Evolutionary conservation across 2,113 vertebrate species (phyloP).

Genomic region (Zosterops hypoxanthus): DNA sequence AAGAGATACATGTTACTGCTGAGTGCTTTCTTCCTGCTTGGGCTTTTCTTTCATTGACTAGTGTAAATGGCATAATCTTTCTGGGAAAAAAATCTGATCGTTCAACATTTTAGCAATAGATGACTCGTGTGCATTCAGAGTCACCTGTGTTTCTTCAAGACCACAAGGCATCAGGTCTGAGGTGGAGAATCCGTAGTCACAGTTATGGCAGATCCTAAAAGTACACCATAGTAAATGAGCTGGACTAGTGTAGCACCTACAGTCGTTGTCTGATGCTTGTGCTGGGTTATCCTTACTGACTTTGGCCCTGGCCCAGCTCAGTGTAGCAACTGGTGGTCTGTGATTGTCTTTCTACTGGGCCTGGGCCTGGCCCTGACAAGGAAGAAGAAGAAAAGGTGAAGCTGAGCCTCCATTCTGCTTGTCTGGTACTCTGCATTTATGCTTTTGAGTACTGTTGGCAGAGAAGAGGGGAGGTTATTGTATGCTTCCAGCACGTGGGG

Average conservation of each 20-base stretch:
- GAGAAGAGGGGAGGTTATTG: neutral
- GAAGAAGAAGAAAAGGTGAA: neutral
- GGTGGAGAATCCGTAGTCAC: neutral
- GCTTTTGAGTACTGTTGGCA: neutral
- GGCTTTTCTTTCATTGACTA: neutral
- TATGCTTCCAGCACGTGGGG: accelerated
- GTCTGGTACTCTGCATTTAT: neutral
- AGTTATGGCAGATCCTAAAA: neutral
- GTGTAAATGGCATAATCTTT: neutral
- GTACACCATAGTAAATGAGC: accelerated
- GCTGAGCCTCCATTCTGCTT: neutral
- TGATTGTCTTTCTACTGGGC: neutral
- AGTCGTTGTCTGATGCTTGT: neutral
- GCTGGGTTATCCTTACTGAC: neutral
- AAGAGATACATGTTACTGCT: neutral
- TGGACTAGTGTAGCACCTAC: accelerated
- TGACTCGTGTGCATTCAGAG: accelerated
- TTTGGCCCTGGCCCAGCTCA: neutral
- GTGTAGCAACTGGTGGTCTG: accelerated
- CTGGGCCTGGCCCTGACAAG: neutral
- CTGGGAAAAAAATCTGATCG: neutral
- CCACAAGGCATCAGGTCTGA: neutral
- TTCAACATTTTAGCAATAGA: neutral
- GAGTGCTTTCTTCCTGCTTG: neutral
- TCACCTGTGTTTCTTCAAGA: neutral